Evolutionary conservation across 2,797 vertebrate genomes (phyloP).

Genomic region (Parauchenoglanis ngamensis): DNA sequence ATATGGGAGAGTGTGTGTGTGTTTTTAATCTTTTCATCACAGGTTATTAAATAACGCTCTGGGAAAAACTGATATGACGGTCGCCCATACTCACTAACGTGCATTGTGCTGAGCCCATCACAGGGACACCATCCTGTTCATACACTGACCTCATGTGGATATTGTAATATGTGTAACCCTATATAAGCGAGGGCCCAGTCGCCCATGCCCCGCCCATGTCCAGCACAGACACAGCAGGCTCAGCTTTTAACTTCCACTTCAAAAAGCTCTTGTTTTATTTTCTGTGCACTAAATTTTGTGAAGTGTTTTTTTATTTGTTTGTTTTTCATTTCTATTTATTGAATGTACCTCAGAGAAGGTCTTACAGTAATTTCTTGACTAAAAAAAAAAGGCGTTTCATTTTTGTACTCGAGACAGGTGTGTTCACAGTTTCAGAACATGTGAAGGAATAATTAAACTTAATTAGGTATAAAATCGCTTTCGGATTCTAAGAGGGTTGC

Average conservation of each 20-base stretch:
- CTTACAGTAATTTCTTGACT: no score
- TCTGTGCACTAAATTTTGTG: no score
- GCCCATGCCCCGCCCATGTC: no score
- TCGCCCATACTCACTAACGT: background rate
- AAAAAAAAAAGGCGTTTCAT: background rate
- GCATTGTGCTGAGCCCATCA: background rate
- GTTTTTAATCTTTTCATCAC: slow-evolving; percentile 46
- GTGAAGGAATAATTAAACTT: background rate
- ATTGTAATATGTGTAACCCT: background rate
- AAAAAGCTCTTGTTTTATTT: no score
- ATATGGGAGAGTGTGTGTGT: background rate
- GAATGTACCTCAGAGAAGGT: no score
- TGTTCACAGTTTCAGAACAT: background rate
- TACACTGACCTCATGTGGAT: background rate
- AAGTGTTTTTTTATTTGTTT: no score
- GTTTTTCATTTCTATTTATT: no score
- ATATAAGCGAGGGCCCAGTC: no score
- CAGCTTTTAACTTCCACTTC: no score
- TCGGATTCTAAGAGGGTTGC: background rate
- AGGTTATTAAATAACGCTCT: slow-evolving; percentile 52
- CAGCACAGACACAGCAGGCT: no score
- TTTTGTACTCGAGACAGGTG: background rate
- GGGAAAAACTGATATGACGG: background rate
- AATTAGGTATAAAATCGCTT: background rate
- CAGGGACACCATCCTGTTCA: background rate